phyloP scores from a whole-genome alignment of 2,113 vertebrate species.

The Cyprinus carpio region DNA sequence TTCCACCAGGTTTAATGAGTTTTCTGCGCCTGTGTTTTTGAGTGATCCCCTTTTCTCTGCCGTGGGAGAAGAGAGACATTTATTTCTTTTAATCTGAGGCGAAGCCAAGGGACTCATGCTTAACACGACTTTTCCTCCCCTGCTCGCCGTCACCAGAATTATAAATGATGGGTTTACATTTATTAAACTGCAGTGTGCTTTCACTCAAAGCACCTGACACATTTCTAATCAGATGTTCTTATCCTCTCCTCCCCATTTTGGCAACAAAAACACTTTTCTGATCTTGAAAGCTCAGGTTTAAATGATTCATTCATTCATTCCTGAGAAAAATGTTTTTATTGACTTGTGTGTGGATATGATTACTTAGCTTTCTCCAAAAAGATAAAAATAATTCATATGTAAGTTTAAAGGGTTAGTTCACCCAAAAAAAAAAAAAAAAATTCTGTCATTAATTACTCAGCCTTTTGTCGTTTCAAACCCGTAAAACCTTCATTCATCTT shows the following conservation, averaged over 20 bases:
- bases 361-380: background rate
- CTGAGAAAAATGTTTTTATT: background rate
- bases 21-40: slow-evolving; percentile 37
- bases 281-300: slow-evolving; percentile 7
- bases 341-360: background rate
- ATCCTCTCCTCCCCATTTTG: background rate
- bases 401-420: background rate
- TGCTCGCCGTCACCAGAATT: slow-evolving; percentile 33
- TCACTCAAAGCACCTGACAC: slow-evolving; percentile 1
- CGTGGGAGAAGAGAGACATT: slow-evolving; percentile 25
- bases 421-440: no score
- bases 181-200: slow-evolving; percentile 30
- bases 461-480: no score
- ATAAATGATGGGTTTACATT: slow-evolving; percentile 39
- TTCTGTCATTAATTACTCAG: no score
- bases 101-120: background rate
- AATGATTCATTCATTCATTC: background rate
- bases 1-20: slow-evolving; percentile 44
- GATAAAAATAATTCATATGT: background rate
- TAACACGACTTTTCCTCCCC: background rate
- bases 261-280: background rate
- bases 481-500: no score
- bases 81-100: slow-evolving; percentile 47
- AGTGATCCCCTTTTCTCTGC: slow-evolving; percentile 48
- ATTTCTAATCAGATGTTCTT: slow-evolving; percentile 23